A percentile compares a stretch with the other conserved stretches of the same genome.
Conservation (phyloP, 2,113 vertebrate species). For the Eretmodus cyanostictus region DNA sequence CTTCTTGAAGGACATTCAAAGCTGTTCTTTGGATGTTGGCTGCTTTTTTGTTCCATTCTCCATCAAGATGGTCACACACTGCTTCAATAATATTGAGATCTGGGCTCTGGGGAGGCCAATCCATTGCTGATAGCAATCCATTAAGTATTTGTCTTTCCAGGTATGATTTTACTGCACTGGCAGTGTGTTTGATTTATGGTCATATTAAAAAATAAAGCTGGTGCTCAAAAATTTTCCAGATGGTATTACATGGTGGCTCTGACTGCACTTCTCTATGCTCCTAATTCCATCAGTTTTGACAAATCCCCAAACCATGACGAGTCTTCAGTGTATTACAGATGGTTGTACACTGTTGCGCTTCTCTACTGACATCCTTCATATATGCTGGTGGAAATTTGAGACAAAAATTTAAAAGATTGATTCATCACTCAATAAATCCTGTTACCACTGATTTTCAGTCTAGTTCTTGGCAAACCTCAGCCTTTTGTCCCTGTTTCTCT, state of each 20-base stretch:
- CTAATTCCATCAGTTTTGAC: background rate
- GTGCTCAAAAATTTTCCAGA: background rate
- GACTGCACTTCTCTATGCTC: background rate
- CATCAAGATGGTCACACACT: background rate
- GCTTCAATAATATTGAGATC: background rate
- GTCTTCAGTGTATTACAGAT: background rate
- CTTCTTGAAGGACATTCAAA: background rate
- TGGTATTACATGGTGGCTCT: background rate
- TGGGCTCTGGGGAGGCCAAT: background rate
- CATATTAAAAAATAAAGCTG: background rate
- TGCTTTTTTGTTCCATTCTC: background rate
- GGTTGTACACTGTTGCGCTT: background rate
- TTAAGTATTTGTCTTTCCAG: background rate
- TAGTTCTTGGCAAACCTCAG: background rate
- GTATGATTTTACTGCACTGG: background rate
- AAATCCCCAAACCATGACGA: background rate
- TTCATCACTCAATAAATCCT: background rate
- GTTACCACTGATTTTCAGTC: background rate
- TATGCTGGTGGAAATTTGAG: background rate
- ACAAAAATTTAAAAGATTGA: background rate
- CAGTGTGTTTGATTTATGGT: background rate
- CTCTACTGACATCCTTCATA: background rate
- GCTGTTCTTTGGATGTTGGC: background rate
- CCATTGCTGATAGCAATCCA: background rate
- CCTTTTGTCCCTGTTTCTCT: background rate